Evolutionary conservation across 2,888 invertebrate genomes (phyloP).

Genomic region (Omphaloscelis lunosa): DNA sequence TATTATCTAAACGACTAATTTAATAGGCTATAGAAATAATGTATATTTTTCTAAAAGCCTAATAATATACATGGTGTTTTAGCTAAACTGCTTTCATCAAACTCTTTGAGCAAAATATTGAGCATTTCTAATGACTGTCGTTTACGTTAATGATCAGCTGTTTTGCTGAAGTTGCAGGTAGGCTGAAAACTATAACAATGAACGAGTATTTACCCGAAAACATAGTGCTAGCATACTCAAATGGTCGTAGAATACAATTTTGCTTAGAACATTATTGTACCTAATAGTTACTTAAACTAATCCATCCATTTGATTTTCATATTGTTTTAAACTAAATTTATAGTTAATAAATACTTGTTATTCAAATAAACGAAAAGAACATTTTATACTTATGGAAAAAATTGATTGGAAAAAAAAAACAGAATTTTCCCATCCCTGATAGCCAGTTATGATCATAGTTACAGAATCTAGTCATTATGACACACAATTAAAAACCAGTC

Average conservation of each 20-base stretch:
- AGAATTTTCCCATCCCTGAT: too few relatives aligned
- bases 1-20: constrained; percentile 23
- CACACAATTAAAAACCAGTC: too few relatives aligned
- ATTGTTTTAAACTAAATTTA: too few relatives aligned
- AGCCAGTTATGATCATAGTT: too few relatives aligned
- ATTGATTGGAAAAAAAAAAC: too few relatives aligned
- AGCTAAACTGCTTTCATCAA: not conserved
- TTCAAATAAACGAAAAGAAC: too few relatives aligned
- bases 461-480: too few relatives aligned
- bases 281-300: too few relatives aligned
- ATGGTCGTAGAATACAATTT: not conserved
- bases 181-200: constrained; percentile 6
- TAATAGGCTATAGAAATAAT: not conserved
- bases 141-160: constrained; percentile 31
- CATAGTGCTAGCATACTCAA: not conserved
- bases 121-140: constrained; percentile 33
- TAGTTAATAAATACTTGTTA: too few relatives aligned
- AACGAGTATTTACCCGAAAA: not conserved
- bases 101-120: constrained; percentile 51
- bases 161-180: constrained; percentile 23
- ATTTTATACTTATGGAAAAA: too few relatives aligned
- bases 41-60: not conserved
- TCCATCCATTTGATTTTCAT: too few relatives aligned
- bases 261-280: too few relatives aligned
- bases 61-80: constrained; percentile 1